Base-by-base conservation (phyloP, 2,113 vertebrate genomes). In the Passer domesticus region DNA sequence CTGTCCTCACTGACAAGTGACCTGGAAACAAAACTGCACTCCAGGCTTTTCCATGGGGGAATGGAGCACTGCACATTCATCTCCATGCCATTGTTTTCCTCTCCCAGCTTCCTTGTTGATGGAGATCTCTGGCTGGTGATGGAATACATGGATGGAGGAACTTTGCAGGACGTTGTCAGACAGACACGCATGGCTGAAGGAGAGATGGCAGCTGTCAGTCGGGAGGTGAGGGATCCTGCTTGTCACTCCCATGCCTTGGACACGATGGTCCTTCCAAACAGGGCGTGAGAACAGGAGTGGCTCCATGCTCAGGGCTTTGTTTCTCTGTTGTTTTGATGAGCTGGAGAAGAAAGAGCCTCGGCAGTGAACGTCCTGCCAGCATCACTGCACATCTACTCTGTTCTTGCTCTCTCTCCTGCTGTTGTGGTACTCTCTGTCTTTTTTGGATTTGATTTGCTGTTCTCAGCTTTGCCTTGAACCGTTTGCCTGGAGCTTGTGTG, bases 201-300 rank as follows among this genome's bases (percentile, higher is more conserved):
- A 31, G 68, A 70, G 35, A 70, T 70, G 15, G 68, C 49, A 70
- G 68, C 68, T 31, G 68, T 72, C 49, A 53, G 49, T 53, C 37
- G 21, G 35, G 68, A 53, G 68, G 68, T 72, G 68, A 72, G 68
- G 21, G 50, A 55, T 72, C 28, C 37, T 53, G 50, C 50, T 55
- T 55, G 50, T 25, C 15, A 16, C 16, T 72, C 15, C 50, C 47
- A 33, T 39, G 50, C 21, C 69, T 41, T 13, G 50, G 50, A 72
- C 50, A 55, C 6, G 6, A 53, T 53, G 37, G 11, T 25, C 50
- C 50, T 53, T 53, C 37, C 50, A 41, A 41, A 53, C 11, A 97
- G n/a, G 99, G 99, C 20, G 9, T 23, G 37, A 41, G 28, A 72
- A 23, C 28, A 72, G 68, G 28, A 53, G 69, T 24, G 69, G 21